A percentile compares a stretch with the other conserved stretches of the same genome.
phyloP scores from a whole-genome alignment of 2,113 vertebrate genomes.

The Erythrolamprus reginae region DNA sequence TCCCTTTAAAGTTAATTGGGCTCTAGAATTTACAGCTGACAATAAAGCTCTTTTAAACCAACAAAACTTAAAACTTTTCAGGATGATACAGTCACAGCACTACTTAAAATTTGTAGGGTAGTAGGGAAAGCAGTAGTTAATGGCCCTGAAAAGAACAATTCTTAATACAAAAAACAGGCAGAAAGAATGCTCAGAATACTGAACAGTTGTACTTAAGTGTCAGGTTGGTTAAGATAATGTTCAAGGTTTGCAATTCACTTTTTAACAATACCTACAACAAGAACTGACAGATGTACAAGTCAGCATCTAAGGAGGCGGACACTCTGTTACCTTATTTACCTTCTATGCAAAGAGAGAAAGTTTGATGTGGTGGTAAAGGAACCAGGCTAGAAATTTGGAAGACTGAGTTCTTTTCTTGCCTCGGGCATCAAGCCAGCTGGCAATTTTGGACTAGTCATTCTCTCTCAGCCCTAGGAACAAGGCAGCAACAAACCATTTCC shows the following conservation, averaged over 20 bases:
- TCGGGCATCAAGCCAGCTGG: background rate
- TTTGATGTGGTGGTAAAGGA: background rate
- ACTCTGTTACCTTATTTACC: background rate
- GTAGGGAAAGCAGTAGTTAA: background rate
- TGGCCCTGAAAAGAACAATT: background rate
- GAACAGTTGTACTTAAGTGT: background rate
- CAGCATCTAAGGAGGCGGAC: background rate
- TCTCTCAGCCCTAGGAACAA: background rate
- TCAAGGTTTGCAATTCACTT: background rate
- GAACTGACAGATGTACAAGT: background rate
- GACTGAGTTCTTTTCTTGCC: background rate
- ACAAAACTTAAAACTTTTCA: background rate
- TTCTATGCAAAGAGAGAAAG: background rate
- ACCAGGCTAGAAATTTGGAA: background rate
- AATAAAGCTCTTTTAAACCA: background rate
- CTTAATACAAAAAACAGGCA: background rate
- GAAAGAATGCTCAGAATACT: background rate
- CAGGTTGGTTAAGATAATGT: background rate
- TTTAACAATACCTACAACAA: background rate
- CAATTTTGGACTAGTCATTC: background rate
- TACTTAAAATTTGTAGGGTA: background rate
- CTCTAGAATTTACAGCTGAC: background rate
- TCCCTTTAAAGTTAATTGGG: background rate
- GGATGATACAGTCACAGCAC: background rate
- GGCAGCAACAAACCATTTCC: background rate